Conservation (phyloP, 2,113 vertebrate genomes). For the Galemys pyrenaicus region DNA sequence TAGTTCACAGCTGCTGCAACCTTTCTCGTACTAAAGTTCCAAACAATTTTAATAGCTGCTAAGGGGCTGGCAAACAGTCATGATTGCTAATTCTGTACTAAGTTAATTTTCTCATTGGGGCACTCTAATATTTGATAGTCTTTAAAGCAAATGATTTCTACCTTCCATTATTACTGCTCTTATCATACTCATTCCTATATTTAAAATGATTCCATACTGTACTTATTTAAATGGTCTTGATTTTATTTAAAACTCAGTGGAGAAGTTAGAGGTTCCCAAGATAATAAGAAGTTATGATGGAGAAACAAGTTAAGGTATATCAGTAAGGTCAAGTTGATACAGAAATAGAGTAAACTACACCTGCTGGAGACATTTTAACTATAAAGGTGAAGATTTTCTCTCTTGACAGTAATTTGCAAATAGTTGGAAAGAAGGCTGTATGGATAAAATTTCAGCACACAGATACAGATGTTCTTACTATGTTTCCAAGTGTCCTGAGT, state of each 20-base stretch:
- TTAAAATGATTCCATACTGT: slow-evolving; percentile 42
- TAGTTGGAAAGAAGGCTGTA: not conserved
- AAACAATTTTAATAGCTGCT: slow-evolving; percentile 70
- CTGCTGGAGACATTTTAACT: not conserved
- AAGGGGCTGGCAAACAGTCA: slow-evolving; percentile 54
- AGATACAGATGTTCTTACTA: not conserved
- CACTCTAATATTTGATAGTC: slow-evolving; percentile 64
- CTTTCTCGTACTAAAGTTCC: slow-evolving; percentile 60
- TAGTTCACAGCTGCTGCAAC: slow-evolving; percentile 42
- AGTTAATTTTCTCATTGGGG: slow-evolving; percentile 63
- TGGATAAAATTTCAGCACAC: not conserved
- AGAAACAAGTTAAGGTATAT: not conserved
- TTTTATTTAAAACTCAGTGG: slow-evolving; percentile 61
- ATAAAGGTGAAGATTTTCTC: slow-evolving; percentile 20
- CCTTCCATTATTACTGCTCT: slow-evolving; percentile 52
- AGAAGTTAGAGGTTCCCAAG: not conserved
- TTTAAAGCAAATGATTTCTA: slow-evolving; percentile 62
- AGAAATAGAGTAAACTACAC: not conserved
- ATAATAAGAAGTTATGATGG: not conserved
- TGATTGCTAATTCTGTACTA: slow-evolving; percentile 70
- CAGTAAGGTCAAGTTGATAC: not conserved
- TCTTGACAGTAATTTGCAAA: slow-evolving; percentile 38
- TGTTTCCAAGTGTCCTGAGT: not conserved
- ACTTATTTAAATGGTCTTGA: slow-evolving; percentile 33
- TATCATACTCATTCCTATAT: not conserved